Base-by-base conservation (phyloP, 2,888 invertebrate species). In the Troilus luridus region DNA sequence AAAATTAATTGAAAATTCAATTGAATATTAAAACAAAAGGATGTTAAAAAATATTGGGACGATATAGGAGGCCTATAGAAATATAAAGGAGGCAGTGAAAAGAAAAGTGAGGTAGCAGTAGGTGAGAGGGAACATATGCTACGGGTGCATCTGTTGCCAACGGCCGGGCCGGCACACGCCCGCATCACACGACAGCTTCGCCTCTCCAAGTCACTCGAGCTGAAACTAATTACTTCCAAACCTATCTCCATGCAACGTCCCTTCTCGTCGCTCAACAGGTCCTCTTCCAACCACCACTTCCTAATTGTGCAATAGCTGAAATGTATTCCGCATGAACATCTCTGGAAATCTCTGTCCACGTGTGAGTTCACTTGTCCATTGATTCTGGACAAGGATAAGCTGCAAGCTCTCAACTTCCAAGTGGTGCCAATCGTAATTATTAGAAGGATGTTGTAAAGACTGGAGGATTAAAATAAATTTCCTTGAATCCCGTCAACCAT, bases 71-170 rank as follows among this genome's bases (percentile, higher is more conserved):
- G 0, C 27, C 72, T 77, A 77, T 77, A 85, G 56, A 85, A 85
- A 85, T 85, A 56, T 54, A 56, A 21, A 85, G 11, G 56, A 85
- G 85, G 10, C 21, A 85, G 56, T 85, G 85, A 85, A 85, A 56
- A 56, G n/a, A 56, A 85, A 85, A 85, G 85, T 85, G 21, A 41
- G 19, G 85, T 85, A 85, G 54, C 85, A 58, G 56, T 58, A 58
- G 56, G 56, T 56, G 56, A 58, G 89, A 56, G 19, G 19, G 64
- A 62, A 41, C 89, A 89, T 89, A 89, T 89, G 89, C 89, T 64
- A 67, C 54, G 60, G 89, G 89, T 89, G 64, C 89, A 89, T 89
- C 89, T 89, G 89, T 89, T 89, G n/a, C 89, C 89, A 89, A 89
- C 89, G 89, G 89, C 89, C 27, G 62, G 27, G 17, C 60, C 3